These are phyloP conservation scores for Imbricaverruca yamaguchii DNA, from an alignment of 2,888 invertebrate species.

Conservation along the genomic window DNA sequence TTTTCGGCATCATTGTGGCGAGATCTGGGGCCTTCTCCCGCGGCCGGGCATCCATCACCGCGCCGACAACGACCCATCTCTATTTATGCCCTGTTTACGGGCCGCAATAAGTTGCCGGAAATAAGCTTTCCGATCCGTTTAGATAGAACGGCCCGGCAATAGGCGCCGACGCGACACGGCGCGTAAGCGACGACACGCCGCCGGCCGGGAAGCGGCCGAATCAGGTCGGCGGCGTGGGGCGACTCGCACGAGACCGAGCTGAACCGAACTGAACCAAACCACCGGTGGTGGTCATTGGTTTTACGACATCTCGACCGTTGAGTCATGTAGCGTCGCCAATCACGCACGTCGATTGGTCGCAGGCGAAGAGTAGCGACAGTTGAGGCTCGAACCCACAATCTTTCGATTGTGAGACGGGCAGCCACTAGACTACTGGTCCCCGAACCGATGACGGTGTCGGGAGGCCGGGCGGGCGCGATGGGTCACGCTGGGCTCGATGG, in stretches of 20 bases:
- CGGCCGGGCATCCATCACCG: background rate
- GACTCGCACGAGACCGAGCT: too few relatives aligned
- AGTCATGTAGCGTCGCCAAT: too few relatives aligned
- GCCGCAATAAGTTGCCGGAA: slow-evolving; percentile 8
- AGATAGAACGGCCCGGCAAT: background rate
- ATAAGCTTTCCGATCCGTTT: slow-evolving; percentile 21
- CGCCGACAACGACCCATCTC: background rate
- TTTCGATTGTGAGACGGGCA: too few relatives aligned
- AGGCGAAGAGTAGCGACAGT: too few relatives aligned
- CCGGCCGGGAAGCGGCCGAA: background rate
- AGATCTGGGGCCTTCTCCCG: background rate
- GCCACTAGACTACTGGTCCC: too few relatives aligned
- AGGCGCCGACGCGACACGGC: background rate
- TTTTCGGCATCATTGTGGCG: background rate
- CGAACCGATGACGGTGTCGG: background rate
- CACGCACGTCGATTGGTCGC: too few relatives aligned
- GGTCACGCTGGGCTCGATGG: background rate
- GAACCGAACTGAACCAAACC: too few relatives aligned
- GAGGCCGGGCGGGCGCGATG: background rate
- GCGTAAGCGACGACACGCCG: background rate
- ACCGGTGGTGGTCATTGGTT: too few relatives aligned
- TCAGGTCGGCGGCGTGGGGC: too few relatives aligned
- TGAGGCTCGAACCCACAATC: too few relatives aligned
- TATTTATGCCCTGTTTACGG: slow-evolving; percentile 14
- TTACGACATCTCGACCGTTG: too few relatives aligned